Evolutionary conservation across 2,797 vertebrate genomes (phyloP).

Genomic region (Adelosebastes latens): DNA sequence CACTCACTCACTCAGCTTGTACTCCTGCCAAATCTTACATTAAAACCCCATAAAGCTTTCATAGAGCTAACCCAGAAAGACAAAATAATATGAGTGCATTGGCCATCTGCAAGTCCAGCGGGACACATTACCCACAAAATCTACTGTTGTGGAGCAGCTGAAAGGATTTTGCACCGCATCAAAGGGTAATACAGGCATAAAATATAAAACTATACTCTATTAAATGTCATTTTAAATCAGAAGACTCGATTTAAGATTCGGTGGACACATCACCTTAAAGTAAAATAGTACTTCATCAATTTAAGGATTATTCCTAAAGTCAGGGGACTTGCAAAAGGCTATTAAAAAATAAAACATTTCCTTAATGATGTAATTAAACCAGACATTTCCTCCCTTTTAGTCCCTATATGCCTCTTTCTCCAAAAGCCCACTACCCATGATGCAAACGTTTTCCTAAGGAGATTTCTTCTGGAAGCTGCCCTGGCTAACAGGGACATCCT

Average conservation of each 20-base stretch:
- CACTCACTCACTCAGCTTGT: slow-evolving; percentile 35
- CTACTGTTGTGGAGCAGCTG: not conserved
- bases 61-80: slow-evolving; percentile 14
- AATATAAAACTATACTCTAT: not conserved
- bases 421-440: not conserved
- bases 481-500: not conserved
- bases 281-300: not conserved
- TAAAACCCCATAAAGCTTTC: slow-evolving; percentile 62
- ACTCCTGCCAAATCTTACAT: slow-evolving; percentile 51
- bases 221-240: not conserved
- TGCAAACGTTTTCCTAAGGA: not conserved
- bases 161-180: not conserved
- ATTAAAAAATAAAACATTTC: not conserved
- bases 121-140: not conserved
- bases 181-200: not conserved
- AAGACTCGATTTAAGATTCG: not conserved
- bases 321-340: not conserved
- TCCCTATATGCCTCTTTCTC: not conserved
- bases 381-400: not conserved
- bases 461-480: not conserved
- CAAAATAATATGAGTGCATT: slow-evolving; percentile 18
- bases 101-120: not conserved
- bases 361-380: not conserved
- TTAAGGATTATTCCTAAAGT: not conserved
- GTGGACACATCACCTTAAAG: not conserved